Conservation (phyloP, 2,888 invertebrate genomes). For the Agrotis exclamationis region DNA sequence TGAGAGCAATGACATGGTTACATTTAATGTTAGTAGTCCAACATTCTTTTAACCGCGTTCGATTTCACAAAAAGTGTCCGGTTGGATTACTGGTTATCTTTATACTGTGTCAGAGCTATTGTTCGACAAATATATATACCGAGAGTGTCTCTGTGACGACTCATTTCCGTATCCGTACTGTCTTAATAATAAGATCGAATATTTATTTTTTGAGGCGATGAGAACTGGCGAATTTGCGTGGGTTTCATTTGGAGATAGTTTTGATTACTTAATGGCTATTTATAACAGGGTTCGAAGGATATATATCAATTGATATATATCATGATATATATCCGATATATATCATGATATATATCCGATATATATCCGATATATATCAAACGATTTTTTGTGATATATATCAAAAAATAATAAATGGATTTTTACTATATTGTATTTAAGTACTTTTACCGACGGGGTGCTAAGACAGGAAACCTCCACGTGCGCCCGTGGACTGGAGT, state of each 20-base stretch:
- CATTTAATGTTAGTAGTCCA: not conserved
- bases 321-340: too few relatives aligned
- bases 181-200: slow-evolving; percentile 30
- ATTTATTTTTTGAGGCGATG: slow-evolving; percentile 8
- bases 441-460: too few relatives aligned
- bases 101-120: slow-evolving; percentile 27
- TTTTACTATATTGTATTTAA: too few relatives aligned
- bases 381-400: too few relatives aligned
- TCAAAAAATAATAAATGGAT: too few relatives aligned
- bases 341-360: too few relatives aligned
- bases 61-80: not conserved
- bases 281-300: too few relatives aligned
- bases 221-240: not conserved
- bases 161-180: slow-evolving; percentile 51
- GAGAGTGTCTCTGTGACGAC: slow-evolving; percentile 40
- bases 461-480: too few relatives aligned
- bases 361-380: too few relatives aligned
- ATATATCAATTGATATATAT: too few relatives aligned
- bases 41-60: not conserved
- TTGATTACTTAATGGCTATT: slow-evolving; percentile 10
- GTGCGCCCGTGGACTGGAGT: too few relatives aligned
- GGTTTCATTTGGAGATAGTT: not conserved
- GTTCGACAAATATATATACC: slow-evolving; percentile 34
- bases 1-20: not conserved
- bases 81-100: not conserved